Percentiles rank a stretch among this genome's conserved stretches.
phyloP scores from a whole-genome alignment of 2,113 vertebrate species.

The Micronycteris hirsuta region DNA sequence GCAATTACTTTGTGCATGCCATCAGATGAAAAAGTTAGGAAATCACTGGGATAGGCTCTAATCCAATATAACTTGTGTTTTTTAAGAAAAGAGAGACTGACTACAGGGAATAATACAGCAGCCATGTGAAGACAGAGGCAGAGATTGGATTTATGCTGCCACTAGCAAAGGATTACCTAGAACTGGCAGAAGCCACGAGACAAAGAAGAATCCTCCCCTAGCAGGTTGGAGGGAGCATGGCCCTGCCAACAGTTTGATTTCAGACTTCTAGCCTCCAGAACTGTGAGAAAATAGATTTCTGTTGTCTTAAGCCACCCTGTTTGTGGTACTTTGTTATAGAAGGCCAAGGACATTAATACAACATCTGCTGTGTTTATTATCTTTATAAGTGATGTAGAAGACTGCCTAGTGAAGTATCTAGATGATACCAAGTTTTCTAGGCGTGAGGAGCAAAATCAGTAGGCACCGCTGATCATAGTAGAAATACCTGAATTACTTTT shows the following conservation, averaged over 20 bases:
- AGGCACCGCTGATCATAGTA: background rate
- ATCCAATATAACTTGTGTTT: background rate
- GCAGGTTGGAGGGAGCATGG: background rate
- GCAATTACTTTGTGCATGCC: background rate
- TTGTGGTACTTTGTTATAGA: background rate
- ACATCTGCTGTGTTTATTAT: background rate
- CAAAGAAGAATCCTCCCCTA: background rate
- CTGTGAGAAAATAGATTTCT: background rate
- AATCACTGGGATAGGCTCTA: background rate
- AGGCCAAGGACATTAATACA: background rate
- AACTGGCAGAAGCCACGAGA: background rate
- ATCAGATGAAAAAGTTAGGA: too few species aligned
- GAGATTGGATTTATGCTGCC: background rate
- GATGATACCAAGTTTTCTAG: background rate
- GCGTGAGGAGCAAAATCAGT: background rate
- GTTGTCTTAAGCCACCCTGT: background rate
- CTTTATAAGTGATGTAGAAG: background rate
- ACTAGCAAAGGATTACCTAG: background rate
- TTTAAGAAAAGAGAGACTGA: background rate
- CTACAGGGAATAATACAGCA: background rate
- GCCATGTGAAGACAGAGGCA: background rate
- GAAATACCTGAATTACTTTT: background rate
- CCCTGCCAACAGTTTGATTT: background rate
- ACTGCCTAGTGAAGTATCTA: background rate
- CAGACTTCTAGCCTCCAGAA: background rate